These are phyloP conservation scores for Coelinius sp. DNA, from an alignment of 2,888 invertebrate genomes.

Conservation along the genomic window DNA sequence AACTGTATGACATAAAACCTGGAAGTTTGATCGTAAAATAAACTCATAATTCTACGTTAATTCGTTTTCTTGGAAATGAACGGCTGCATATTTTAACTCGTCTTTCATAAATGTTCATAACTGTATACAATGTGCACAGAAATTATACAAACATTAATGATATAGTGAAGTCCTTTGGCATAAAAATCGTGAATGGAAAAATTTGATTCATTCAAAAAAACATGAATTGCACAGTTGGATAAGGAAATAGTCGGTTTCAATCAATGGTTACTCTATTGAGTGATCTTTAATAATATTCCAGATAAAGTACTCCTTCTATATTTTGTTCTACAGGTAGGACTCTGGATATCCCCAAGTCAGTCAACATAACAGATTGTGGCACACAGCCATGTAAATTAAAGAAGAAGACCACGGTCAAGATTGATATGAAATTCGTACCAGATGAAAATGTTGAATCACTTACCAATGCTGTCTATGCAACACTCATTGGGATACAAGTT, in stretches of 20 bases:
- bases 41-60: background rate
- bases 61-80: background rate
- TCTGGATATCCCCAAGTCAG: conserved; percentile 48
- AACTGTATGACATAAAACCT: background rate
- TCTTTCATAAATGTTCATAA: background rate
- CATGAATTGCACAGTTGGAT: background rate
- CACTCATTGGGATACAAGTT: conserved; percentile 76
- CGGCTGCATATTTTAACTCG: background rate
- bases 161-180: background rate
- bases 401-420: conserved; percentile 74
- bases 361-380: conserved; percentile 75
- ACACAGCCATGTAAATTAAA: conserved; percentile 78
- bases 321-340: conserved; percentile 71
- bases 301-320: background rate
- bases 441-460: conserved; percentile 73
- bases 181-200: background rate
- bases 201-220: background rate
- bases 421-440: conserved; percentile 76
- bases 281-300: background rate
- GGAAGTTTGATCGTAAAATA: background rate
- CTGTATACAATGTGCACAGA: no score
- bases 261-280: background rate
- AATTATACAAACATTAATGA: background rate
- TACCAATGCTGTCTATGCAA: conserved; percentile 77
- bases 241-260: background rate